Conservation (phyloP, 2,113 vertebrate genomes). For the Tupaia tana region DNA sequence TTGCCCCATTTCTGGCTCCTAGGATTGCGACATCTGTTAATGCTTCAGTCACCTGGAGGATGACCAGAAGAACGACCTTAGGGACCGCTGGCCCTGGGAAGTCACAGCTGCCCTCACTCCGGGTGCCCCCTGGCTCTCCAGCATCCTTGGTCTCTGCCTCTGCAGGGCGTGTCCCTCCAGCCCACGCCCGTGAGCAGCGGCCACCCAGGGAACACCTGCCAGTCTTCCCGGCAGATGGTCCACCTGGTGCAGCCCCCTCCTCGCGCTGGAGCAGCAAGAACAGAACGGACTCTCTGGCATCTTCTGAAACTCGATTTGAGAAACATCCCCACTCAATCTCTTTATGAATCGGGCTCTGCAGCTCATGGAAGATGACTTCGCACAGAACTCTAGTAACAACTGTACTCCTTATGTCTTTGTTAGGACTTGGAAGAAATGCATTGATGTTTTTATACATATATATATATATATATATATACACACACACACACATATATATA, state of each 20-base stretch:
- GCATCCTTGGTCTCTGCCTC: too few species aligned
- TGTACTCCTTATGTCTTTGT: neutral
- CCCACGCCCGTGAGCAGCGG: neutral
- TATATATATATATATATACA: too few species aligned
- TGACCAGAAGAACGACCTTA: constrained; percentile 24
- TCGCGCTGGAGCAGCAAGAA: neutral
- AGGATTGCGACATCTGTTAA: neutral
- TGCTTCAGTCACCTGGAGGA: constrained; percentile 43
- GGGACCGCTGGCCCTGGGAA: constrained; percentile 45
- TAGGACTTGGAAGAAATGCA: neutral
- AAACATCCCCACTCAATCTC: neutral
- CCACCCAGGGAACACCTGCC: neutral
- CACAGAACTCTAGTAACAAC: neutral
- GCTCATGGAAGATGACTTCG: neutral
- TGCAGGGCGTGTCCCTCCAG: neutral
- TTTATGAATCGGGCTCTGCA: neutral
- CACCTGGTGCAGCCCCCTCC: neutral
- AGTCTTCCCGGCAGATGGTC: neutral
- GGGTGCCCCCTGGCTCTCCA: neutral
- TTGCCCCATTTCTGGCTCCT: constrained; percentile 20
- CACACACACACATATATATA: too few species aligned
- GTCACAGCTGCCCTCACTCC: constrained; percentile 58
- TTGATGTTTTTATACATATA: too few species aligned
- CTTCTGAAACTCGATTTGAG: neutral
- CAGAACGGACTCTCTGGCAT: neutral